phyloP scores from a whole-genome alignment of 2,113 vertebrate genomes.

The Tauraco erythrolophus region DNA sequence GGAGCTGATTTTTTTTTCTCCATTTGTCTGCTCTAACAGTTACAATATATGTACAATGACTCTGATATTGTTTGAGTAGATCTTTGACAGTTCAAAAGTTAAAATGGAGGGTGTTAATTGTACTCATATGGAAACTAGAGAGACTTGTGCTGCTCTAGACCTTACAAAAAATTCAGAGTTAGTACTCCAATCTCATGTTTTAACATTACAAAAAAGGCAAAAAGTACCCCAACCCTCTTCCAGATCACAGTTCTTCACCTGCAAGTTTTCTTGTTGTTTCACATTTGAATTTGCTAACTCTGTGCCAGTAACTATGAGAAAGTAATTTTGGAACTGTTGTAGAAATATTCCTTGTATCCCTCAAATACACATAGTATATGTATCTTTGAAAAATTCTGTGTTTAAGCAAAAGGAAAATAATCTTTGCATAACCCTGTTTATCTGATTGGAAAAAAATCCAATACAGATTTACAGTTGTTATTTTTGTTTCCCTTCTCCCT shows the following conservation, averaged over 20 bases:
- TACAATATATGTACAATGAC: background rate
- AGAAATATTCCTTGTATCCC: background rate
- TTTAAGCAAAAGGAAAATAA: background rate
- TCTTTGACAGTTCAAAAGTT: background rate
- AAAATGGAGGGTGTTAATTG: background rate
- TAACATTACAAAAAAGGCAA: background rate
- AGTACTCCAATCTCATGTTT: background rate
- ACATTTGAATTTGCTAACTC: background rate
- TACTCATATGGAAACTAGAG: background rate
- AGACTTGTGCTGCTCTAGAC: background rate
- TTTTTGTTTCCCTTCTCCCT: background rate
- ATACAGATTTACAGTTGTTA: background rate
- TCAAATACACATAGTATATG: background rate
- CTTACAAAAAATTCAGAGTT: background rate
- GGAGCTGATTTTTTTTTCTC: background rate
- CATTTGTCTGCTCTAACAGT: background rate
- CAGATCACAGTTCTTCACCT: background rate
- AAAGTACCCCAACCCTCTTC: background rate
- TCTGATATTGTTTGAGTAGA: background rate
- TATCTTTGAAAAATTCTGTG: background rate
- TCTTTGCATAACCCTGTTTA: background rate
- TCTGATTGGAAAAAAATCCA: background rate
- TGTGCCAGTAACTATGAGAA: background rate
- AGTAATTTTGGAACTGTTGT: background rate
- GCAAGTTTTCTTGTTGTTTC: background rate